Evolutionary conservation across 2,888 invertebrate genomes (phyloP).

Genomic region (Omphaloscelis lunosa): DNA sequence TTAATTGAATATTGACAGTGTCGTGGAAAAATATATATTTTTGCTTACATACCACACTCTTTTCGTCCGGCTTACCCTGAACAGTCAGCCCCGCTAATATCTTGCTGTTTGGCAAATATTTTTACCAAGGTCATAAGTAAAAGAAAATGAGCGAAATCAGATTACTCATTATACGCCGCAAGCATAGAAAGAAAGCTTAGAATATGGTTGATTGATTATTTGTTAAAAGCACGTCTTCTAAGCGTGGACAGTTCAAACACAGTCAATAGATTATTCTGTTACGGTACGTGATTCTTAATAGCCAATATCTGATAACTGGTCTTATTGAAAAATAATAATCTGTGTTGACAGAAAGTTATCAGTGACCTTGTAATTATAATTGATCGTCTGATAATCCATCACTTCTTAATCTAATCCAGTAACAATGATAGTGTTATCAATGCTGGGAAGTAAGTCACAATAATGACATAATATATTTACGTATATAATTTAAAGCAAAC

Average conservation of each 20-base stretch:
- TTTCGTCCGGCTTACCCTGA: background rate
- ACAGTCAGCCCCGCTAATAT: background rate
- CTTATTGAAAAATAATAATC: background rate
- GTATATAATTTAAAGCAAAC: background rate
- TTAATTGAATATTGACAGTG: too few species aligned
- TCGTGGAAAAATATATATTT: too few species aligned
- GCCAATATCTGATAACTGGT: background rate
- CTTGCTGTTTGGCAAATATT: background rate
- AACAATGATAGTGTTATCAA: slow-evolving; percentile 26
- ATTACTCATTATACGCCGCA: too few species aligned
- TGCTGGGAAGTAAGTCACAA: background rate
- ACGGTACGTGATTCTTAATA: background rate
- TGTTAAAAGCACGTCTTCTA: background rate
- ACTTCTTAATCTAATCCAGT: slow-evolving; percentile 1
- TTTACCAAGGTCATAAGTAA: too few species aligned
- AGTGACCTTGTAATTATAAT: slow-evolving; percentile 9
- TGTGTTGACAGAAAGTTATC: slow-evolving; percentile 9
- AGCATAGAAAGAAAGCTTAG: too few species aligned
- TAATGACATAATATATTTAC: slow-evolving; percentile 5
- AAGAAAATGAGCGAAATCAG: too few species aligned
- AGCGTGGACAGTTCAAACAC: too few species aligned
- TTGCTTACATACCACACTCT: too few species aligned
- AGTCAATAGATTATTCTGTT: background rate
- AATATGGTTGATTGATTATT: too few species aligned
- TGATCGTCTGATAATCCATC: slow-evolving; percentile 15